A percentile compares a stretch with the other conserved stretches of the same genome.
These are phyloP conservation scores for Lepidocolaptes lacrymiger DNA, from an alignment of 2,797 vertebrate species.

Conservation along the genomic window DNA sequence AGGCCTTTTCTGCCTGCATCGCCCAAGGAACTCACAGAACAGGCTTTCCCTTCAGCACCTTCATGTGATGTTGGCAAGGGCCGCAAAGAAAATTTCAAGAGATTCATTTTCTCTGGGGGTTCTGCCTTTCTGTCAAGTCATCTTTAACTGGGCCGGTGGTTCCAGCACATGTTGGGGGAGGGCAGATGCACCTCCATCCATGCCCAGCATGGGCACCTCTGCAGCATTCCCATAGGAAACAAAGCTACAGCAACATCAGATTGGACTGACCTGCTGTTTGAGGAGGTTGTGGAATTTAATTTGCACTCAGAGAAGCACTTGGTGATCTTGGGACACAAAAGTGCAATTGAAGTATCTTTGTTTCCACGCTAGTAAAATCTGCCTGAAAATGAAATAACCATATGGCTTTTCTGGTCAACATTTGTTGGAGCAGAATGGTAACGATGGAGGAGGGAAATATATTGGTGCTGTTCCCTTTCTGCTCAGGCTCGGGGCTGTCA, in stretches of 20 bases:
- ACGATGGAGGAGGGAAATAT: neutral
- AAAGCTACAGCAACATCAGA: rapidly evolving
- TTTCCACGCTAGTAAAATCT: neutral
- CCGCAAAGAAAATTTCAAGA: neutral
- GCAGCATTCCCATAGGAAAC: neutral
- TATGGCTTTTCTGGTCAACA: neutral
- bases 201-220: neutral
- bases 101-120: neutral
- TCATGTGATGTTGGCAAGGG: rapidly evolving
- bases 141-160: neutral
- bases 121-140: neutral
- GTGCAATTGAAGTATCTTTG: neutral
- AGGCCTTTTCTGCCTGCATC: neutral
- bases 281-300: constrained; percentile 5
- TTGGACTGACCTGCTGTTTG: neutral
- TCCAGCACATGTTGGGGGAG: neutral
- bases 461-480: neutral
- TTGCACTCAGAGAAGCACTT: neutral
- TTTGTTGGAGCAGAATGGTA: neutral
- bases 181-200: neutral
- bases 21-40: rapidly evolving
- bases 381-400: neutral
- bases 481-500: neutral
- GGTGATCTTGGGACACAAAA: neutral
- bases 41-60: neutral